Evolutionary conservation across 2,113 vertebrate species (phyloP), one percentile per base, ranked within the genome.

Genomic region (Acrocephalus arundinaceus): DNA sequence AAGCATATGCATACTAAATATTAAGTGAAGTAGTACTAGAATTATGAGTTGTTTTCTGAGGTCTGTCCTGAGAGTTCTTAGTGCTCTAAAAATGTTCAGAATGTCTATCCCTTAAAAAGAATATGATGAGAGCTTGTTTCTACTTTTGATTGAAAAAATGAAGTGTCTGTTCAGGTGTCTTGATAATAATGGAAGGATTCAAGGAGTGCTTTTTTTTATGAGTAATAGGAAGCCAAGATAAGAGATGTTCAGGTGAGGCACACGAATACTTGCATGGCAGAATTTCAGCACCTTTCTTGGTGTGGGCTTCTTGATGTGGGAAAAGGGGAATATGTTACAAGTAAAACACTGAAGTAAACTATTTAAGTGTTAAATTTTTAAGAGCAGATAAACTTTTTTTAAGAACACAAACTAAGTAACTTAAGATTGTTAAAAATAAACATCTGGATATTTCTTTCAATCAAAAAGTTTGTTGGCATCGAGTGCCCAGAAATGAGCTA

Each of bases 291-390:
- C 31, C 19, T 63, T 85, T 46, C 73, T 76, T 61, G 24, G 7
- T 75, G 15, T 5, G 12, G 23, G 3, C 8, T 83, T 86, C 54
- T 37, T 55, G 22, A 6, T 2, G 1, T 1, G 1, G 11, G 20
- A 23, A 37, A 65, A 77, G 17, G 5, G 30, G 37, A 71, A 41
- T 37, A 57, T 0, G 0, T 74, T 67, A 7, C 5, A 43, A 37
- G 16, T 73, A 23, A 41, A 57, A 20, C 82, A 79, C 18, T 62
- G 57, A 76, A 65, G 46, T 27, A 30, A 17, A 41, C 11, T 37
- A 45, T 62, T 81, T 35, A 75, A 72, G 52, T 39, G 2, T 57
- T 45, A 51, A 3, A 7, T 10, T 57, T 76, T 86, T 84, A 70
- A n/a, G 8, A 58, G 23, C 16, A 76, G 31, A n/a, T 31, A 48